Conservation (phyloP, 2,113 vertebrate species). For the Gobius niger region DNA sequence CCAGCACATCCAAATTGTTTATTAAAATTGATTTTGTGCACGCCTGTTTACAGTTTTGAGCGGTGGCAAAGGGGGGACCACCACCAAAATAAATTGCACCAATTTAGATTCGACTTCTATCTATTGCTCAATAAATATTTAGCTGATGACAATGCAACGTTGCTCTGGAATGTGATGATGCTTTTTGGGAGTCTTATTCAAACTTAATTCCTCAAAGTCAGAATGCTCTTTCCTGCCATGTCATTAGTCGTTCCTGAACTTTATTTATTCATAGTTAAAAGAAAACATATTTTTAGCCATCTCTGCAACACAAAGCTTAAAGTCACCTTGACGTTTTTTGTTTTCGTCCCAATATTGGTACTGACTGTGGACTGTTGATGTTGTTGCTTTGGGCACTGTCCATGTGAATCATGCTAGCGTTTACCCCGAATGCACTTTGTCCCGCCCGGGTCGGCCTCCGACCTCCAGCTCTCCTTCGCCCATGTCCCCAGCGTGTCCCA, state of each 20-base stretch:
- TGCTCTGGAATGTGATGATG: too few species aligned
- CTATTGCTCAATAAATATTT: too few species aligned
- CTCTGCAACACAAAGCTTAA: conserved; percentile 1
- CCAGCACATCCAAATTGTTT: too few species aligned
- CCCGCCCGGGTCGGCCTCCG: conserved; percentile 25
- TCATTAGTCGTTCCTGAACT: conserved; percentile 2
- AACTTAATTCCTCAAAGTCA: background rate
- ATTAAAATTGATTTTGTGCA: too few species aligned
- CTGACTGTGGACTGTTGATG: background rate
- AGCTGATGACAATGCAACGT: too few species aligned
- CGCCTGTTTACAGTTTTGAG: too few species aligned
- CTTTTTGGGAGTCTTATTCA: background rate
- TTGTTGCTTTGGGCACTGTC: conserved; percentile 13
- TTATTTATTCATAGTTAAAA: conserved; percentile 1
- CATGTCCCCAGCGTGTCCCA: conserved; percentile 37
- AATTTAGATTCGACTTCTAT: too few species aligned
- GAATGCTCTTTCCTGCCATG: conserved; percentile 1
- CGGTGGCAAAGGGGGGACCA: too few species aligned
- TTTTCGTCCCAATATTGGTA: background rate
- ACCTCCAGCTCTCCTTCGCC: conserved; percentile 35
- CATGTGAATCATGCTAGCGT: conserved; percentile 16
- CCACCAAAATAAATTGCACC: too few species aligned
- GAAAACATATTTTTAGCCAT: background rate
- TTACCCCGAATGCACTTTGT: background rate
- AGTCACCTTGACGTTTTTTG: conserved; percentile 14